These are phyloP conservation scores for Rambutsinella grinnellia DNA, from an alignment of 2,888 invertebrate genomes.

Conservation along the genomic window DNA sequence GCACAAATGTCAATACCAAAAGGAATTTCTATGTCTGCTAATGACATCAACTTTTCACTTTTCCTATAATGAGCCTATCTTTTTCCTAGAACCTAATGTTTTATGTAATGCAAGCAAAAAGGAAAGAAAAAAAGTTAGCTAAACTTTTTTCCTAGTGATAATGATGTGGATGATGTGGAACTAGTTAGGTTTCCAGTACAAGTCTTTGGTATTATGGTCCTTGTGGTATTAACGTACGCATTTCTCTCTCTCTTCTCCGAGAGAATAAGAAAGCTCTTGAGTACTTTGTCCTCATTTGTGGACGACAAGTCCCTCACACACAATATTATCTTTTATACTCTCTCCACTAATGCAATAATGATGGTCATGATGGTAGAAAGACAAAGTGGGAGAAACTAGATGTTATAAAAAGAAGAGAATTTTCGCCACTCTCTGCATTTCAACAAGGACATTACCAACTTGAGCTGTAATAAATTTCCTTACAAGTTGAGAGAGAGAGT, in stretches of 20 bases:
- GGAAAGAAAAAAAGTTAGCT: not conserved
- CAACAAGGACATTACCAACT: conserved; percentile 1
- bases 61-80: not conserved
- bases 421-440: conserved; percentile 11
- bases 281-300: conserved; percentile 47
- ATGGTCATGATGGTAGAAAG: not conserved
- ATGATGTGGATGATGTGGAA: conserved; percentile 6
- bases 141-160: not conserved
- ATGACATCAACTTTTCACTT: conserved; percentile 29
- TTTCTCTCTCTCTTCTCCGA: not conserved
- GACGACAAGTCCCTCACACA: conserved; percentile 17
- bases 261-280: conserved; percentile 15
- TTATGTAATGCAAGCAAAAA: not conserved
- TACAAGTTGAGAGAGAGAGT: not conserved
- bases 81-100: not conserved
- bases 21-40: conserved; percentile 3
- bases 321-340: conserved; percentile 18
- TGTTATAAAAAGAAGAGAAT: conserved; percentile 6
- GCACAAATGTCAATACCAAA: no score
- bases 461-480: not conserved
- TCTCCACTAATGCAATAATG: not conserved
- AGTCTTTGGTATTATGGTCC: not conserved
- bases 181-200: not conserved
- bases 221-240: conserved; percentile 10
- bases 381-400: not conserved